Evolutionary conservation across 2,113 vertebrate genomes (phyloP), one percentile per base, ranked within the genome.

Genomic region (Phylloscopus trochiloides): DNA sequence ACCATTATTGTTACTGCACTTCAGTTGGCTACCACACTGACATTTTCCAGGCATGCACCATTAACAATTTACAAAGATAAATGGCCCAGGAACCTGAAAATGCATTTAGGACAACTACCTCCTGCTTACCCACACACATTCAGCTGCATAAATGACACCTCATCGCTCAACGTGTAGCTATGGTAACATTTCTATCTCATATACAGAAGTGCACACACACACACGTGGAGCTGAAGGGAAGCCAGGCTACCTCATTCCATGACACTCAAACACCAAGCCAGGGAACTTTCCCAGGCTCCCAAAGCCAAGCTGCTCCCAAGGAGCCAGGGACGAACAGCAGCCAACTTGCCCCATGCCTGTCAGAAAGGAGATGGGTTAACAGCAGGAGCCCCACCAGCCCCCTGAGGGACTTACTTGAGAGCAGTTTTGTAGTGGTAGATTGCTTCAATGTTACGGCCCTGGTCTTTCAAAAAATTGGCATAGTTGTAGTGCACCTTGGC

Each of bases 401-500:
- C 48, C 12, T 8, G 6, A 4, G 9, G 28, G 11, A 86, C 98
- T 98, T 97, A 98, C 98, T 95, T 97, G 91, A 99, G 99, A 59
- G 99, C 99, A 3, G 98, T 99, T 95, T 97, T 98, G 97, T 99
- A 99, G 96, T 99, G 99, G 95, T 98, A 97, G 94, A 99, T 98
- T 0, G 99, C 99, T 96, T 99, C 99, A 47, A 93, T 28, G 21
- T 98, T 98, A 13, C 99, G 98, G 52, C 98, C 98, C 47, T 97
- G 98, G 97, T 99, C 99, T 89, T 99, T 99, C 96, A 99, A 98
- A 94, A 99, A 99, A 96, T 99, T 99, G 96, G 99, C 99, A 1
- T 99, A 99, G 98, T 99, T 99, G 98, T 99, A 99, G 96, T 99
- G 99, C 62, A 99, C 99, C 98, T 99, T 99, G 97, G 99, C 99